Evolutionary conservation across 35 echinoderm and acorn worm genomes (phyloP), one percentile per base, ranked within the genome.

Genomic region (Stichopus chloronotus): DNA sequence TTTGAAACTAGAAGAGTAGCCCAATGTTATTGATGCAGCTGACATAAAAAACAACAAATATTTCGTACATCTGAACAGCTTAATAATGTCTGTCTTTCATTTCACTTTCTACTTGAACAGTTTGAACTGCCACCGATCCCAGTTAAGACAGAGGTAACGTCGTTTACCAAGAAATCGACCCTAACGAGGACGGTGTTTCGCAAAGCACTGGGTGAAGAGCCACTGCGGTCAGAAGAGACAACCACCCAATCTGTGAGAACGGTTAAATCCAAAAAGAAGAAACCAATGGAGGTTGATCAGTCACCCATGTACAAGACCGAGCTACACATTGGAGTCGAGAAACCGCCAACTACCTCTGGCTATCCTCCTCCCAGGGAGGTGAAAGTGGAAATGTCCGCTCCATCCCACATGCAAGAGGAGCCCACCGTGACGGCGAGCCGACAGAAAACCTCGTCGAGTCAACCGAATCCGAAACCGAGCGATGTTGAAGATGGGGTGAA

Each of bases 141-240:
- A 85, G 82, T 58, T 8, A 85, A 85, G 58, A 85, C 82, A 0
- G 25, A 58, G 24, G 22, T 85, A 7, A 58, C 55, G 5, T 85
- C 82, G 54, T 85, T 58, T 56, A 85, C 13, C 16, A 85, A 58
- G 58, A 85, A 85, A 8, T 85, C 82, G 9, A 85, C 82, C 14
- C 21, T 85, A 14, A 85, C 55, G n/a, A n/a, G 82, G 9, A 85
- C 17, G 20, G 82, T 85, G 5, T n/a, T 59, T 58, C 17, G 56
- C 55, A 85, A 85, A 85, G 82, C 4, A 58, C 12, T 11, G 4
- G 55, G 57, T 6, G 17, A 23, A 57, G 82, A 85, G 4, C 14
- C 82, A 17, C 25, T 9, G 0, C 17, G 69, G 22, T 21, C 14
- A 0, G 69, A 74, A 20, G 17, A 74, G 69, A 10, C 14, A 4